Base-by-base conservation (phyloP, 2,113 vertebrate genomes). In the Cinclus mexicanus region DNA sequence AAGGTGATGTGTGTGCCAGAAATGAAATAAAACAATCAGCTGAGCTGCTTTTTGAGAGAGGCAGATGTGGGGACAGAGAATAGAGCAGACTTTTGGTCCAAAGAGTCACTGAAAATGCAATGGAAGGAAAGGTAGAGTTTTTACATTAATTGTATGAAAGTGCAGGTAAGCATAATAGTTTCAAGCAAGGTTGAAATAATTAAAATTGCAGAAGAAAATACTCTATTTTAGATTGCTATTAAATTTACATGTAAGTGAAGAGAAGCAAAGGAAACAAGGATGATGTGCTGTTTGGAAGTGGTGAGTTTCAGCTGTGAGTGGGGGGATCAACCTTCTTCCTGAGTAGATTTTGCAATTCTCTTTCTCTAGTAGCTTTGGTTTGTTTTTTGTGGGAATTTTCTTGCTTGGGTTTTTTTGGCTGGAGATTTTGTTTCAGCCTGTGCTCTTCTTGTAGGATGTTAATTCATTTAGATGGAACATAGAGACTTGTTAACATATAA, bases 371-470 rank as follows among this genome's bases (percentile, higher is more conserved):
- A 53, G 3, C 17, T 83, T 71, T 67, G 39, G 8, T 35, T 76
- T 70, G 13, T 67, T 91, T 83, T 69, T 31, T 31, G n/a, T 61
- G 31, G 4, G 11, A 3, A 2, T 69, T 42, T 5, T 46, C 39
- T 31, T 33, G 7, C 10, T 20, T 60, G 5, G 6, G 1, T 21
- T n/a, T 65, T 37, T 44, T 75, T 68, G 2, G 2, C 11, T 39
- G 12, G 31, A 44, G 6, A 4, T 75, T 55, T 82, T 52, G 33
- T 56, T 94, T 87, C 11, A 25, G 7, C 26, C 9, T 46, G 6
- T 50, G 6, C 1, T 46, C 0, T 2, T 65, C 22, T 35, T 60
- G 5, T 61, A 15, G 15, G 39, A 7, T 39, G 2, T 53, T 44
- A 16, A 20, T 68, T 83, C 41, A 21, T 74, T 60, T 49, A 28